Percentiles rank a stretch among this genome's conserved stretches.
These are phyloP conservation scores for Acanthaster planci DNA, from an alignment of 35 echinoderm and acorn worm species.

Conservation along the genomic window DNA sequence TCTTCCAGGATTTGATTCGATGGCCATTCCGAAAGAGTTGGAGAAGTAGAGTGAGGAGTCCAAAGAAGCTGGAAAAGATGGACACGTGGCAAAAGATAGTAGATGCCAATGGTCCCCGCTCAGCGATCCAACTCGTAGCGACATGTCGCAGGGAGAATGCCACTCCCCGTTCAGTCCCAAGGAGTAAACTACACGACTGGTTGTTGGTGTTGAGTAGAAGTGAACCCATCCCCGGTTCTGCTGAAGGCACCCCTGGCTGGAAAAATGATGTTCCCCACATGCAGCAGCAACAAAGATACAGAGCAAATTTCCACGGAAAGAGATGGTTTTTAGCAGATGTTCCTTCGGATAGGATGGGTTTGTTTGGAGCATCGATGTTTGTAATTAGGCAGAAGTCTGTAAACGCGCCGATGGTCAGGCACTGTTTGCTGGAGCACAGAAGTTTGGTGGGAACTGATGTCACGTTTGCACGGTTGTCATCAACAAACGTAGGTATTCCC, in stretches of 20 bases:
- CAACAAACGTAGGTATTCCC: not conserved
- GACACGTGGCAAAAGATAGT: not conserved
- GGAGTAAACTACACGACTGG: not conserved
- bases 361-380: not conserved
- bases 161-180: not conserved
- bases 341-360: conserved; percentile 5
- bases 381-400: not conserved
- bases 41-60: not conserved
- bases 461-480: conserved; percentile 4
- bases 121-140: not conserved
- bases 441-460: not conserved
- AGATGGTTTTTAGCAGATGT: conserved; percentile 12
- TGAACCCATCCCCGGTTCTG: conserved; percentile 18
- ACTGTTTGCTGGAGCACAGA: not conserved
- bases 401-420: not conserved
- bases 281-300: not conserved
- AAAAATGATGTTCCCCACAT: not conserved
- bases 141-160: not conserved
- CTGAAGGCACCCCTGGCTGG: not conserved
- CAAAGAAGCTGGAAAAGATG: conserved; percentile 3
- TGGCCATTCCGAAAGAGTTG: not conserved
- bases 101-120: not conserved
- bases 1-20: not conserved
- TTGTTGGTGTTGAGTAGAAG: not conserved
- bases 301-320: not conserved